Evolutionary conservation across 53 echinoderm and acorn worm genomes (phyloP).

Genomic region (Echinarachnius parma): DNA sequence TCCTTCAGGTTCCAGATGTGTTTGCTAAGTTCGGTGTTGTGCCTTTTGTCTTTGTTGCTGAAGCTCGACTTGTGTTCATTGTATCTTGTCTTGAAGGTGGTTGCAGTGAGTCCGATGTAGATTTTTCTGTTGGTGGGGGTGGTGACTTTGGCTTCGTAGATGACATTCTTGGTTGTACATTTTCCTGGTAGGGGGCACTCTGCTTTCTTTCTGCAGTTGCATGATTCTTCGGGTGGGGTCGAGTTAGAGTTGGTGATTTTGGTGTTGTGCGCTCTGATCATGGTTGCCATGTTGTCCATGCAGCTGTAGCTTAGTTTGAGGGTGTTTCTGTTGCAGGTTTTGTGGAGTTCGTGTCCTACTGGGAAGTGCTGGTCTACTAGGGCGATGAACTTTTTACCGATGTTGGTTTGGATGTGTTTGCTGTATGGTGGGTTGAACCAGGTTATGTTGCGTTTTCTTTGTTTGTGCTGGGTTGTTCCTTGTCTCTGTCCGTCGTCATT

Average conservation of each 20-base stretch:
- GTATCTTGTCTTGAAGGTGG: too few relatives aligned
- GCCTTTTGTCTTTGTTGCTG: too few relatives aligned
- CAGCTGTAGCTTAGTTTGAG: constrained; percentile 49
- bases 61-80: too few relatives aligned
- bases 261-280: constrained; percentile 51
- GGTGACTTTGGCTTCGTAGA: too few relatives aligned
- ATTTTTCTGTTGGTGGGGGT: too few relatives aligned
- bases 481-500: too few relatives aligned
- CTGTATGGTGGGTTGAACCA: constrained; percentile 22
- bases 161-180: too few relatives aligned
- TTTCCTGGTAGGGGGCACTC: too few relatives aligned
- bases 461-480: constrained; percentile 6
- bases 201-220: constrained; percentile 45
- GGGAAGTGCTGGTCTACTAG: constrained; percentile 49
- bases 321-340: constrained; percentile 43
- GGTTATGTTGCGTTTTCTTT: constrained; percentile 12
- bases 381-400: constrained; percentile 16
- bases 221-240: neutral
- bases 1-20: too few relatives aligned
- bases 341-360: constrained; percentile 10
- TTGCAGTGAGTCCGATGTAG: too few relatives aligned
- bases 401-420: neutral
- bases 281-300: constrained; percentile 40
- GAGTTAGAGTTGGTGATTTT: neutral
- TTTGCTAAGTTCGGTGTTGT: too few relatives aligned